A percentile compares a stretch with the other conserved stretches of the same genome.
phyloP scores from a whole-genome alignment of 2,113 vertebrate genomes.

The Isichthys henryi region DNA sequence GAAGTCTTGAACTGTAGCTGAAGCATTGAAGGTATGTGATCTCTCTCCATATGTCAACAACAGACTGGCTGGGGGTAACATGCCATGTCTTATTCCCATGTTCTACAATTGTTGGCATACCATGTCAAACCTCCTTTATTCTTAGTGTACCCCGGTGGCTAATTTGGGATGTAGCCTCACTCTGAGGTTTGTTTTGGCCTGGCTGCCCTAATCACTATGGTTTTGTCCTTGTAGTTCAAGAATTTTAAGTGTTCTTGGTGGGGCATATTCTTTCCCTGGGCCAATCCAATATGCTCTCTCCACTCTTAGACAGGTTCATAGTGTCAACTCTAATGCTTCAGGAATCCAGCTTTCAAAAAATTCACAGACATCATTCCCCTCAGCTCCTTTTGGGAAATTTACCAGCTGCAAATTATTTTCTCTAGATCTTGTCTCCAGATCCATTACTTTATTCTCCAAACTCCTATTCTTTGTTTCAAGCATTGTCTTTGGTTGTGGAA shows the following conservation, averaged over 20 bases:
- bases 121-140: too few relatives aligned
- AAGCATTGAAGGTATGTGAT: too few relatives aligned
- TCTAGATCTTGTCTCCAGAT: background rate
- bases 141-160: too few relatives aligned
- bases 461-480: background rate
- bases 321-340: background rate
- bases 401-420: background rate
- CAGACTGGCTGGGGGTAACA: too few relatives aligned
- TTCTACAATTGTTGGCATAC: too few relatives aligned
- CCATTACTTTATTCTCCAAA: background rate
- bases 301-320: background rate
- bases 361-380: background rate
- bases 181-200: too few relatives aligned
- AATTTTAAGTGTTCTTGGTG: background rate
- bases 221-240: background rate
- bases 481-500: background rate
- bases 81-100: too few relatives aligned
- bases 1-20: too few relatives aligned
- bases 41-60: too few relatives aligned
- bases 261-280: background rate
- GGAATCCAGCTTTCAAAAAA: background rate
- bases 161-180: too few relatives aligned
- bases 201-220: background rate
- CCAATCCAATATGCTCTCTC: background rate
- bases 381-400: background rate